Evolutionary conservation across 1,140 invertebrate species (phyloP).

Genomic region (Drosophila erecta): DNA sequence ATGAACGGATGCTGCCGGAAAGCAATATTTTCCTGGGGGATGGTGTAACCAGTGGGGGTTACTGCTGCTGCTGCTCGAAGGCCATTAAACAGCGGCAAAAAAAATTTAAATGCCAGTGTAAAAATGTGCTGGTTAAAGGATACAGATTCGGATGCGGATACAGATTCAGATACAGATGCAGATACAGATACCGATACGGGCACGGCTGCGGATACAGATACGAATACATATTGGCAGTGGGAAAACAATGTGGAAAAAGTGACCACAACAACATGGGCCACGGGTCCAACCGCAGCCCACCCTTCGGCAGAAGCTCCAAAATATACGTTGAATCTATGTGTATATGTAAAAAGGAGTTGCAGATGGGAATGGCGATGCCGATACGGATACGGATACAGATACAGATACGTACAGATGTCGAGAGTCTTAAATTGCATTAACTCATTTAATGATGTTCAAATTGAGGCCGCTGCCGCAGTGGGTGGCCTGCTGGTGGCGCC

Average conservation of each 20-base stretch:
- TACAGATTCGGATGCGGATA: slow-evolving; percentile 7
- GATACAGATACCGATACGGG: neutral
- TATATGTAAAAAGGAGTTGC: neutral
- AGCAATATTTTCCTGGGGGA: slow-evolving; percentile 30
- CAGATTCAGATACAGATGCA: neutral
- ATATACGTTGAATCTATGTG: slow-evolving; percentile 2
- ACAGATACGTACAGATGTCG: slow-evolving; percentile 61
- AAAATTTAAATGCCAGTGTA: slow-evolving; percentile 62
- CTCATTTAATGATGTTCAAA: slow-evolving; percentile 78
- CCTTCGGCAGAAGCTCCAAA: neutral
- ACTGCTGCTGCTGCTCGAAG: neutral
- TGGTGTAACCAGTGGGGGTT: slow-evolving; percentile 1
- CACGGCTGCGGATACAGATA: neutral
- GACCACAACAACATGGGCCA: slow-evolving; percentile 42
- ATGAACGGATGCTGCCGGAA: slow-evolving; percentile 35
- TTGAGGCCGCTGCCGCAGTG: slow-evolving; percentile 46
- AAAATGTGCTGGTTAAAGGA: slow-evolving; percentile 39
- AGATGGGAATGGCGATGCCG: slow-evolving; percentile 4
- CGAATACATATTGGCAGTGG: slow-evolving; percentile 22
- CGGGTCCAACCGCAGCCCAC: slow-evolving; percentile 23
- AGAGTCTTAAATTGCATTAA: slow-evolving; percentile 78
- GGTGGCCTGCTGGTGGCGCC: slow-evolving; percentile 43
- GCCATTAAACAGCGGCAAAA: slow-evolving; percentile 53
- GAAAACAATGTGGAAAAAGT: slow-evolving; percentile 51
- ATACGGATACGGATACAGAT: slow-evolving; percentile 3